These are phyloP conservation scores for Myotis pilosus DNA, from an alignment of 2,797 vertebrate species.

Conservation along the genomic window DNA sequence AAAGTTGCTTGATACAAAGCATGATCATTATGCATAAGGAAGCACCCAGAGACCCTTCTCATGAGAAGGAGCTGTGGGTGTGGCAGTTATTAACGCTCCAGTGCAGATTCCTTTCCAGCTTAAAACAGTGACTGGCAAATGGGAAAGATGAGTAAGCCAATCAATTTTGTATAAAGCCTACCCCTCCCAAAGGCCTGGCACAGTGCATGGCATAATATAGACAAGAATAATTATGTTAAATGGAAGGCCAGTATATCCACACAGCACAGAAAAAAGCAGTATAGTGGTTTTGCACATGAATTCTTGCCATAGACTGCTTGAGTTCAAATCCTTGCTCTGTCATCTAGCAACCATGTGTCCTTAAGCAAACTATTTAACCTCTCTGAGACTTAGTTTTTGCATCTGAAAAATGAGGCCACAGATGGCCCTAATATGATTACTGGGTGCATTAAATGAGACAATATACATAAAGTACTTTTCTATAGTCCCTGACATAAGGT, in stretches of 20 bases:
- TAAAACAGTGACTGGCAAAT: conserved; percentile 21
- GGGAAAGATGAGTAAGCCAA: conserved; percentile 27
- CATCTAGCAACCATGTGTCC: not conserved
- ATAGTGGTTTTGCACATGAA: not conserved
- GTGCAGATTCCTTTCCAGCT: not conserved
- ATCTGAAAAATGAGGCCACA: conserved; percentile 6
- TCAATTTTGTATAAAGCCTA: not conserved
- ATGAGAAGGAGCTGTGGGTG: not conserved
- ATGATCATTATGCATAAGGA: not conserved
- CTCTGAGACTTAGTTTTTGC: conserved; percentile 16
- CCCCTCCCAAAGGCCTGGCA: not conserved
- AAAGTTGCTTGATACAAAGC: not conserved
- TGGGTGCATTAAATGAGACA: not conserved
- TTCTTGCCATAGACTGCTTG: not conserved
- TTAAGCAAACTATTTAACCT: not conserved
- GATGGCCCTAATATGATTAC: not conserved
- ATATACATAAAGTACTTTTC: not conserved
- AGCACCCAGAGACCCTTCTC: not conserved
- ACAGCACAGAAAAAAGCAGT: not conserved
- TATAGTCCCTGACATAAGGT: not conserved
- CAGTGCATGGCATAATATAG: not conserved
- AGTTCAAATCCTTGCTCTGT: conserved; percentile 40
- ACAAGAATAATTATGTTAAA: not conserved
- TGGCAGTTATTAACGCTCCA: not conserved
- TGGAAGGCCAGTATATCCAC: not conserved